Evolutionary conservation across 2,797 vertebrate species (phyloP).

Genomic region (Bryconaethiops microstoma): DNA sequence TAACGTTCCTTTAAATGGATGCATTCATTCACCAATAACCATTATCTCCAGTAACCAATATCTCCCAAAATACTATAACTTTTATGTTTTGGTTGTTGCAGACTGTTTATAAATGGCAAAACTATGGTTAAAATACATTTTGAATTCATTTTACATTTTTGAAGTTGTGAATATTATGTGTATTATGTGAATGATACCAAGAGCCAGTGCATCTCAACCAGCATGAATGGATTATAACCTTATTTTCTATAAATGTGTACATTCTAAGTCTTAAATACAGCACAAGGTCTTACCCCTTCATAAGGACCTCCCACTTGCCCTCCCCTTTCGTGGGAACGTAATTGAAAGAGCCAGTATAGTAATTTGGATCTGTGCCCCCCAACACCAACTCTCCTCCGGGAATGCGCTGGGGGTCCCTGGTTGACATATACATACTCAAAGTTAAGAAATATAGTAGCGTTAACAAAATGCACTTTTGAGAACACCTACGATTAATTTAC

Average conservation of each 20-base stretch:
- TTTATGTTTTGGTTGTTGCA: too few species aligned
- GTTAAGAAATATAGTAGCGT: conserved; percentile 10
- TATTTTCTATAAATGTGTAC: too few species aligned
- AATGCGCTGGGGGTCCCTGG: conserved; percentile 81
- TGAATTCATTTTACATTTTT: too few species aligned
- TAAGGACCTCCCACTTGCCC: conserved; percentile 90
- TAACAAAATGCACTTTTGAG: background rate
- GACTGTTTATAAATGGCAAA: too few species aligned
- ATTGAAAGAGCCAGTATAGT: conserved; percentile 90
- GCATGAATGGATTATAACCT: too few species aligned
- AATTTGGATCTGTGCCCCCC: conserved; percentile 90
- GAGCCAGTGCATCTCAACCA: too few species aligned
- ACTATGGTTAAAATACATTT: too few species aligned
- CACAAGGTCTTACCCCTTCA: conserved; percentile 87
- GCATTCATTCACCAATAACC: background rate
- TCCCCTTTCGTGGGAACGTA: conserved; percentile 83
- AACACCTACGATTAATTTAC: background rate
- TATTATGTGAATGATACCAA: too few species aligned
- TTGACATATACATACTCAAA: background rate
- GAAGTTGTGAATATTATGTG: too few species aligned
- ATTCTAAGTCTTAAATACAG: background rate
- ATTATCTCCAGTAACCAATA: too few species aligned
- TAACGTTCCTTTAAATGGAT: background rate
- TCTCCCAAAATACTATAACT: too few species aligned
- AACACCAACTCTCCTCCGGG: conserved; percentile 92